These are phyloP conservation scores for Apodemia duryi DNA, from an alignment of 2,888 invertebrate species.

Conservation along the genomic window DNA sequence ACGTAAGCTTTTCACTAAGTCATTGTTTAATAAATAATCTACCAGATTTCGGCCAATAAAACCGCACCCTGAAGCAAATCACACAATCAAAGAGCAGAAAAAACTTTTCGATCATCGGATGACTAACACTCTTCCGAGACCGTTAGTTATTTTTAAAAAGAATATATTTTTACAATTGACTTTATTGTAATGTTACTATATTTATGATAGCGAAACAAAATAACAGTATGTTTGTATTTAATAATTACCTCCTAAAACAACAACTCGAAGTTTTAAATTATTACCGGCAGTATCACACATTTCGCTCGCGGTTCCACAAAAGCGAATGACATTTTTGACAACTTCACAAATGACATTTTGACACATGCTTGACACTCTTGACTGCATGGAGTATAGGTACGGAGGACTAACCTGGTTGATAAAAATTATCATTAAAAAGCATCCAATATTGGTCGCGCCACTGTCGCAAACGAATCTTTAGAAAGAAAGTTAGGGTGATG, in stretches of 20 bases:
- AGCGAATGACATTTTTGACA: conserved; percentile 37
- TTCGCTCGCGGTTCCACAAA: conserved; percentile 53
- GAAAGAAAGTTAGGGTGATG: too few relatives aligned
- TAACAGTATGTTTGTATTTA: background rate
- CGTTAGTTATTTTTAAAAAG: conserved; percentile 54
- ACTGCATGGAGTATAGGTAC: too few relatives aligned
- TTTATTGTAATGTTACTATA: background rate
- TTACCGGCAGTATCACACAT: conserved; percentile 69
- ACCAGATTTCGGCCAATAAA: conserved; percentile 95
- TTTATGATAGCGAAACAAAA: background rate
- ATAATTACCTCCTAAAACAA: conserved; percentile 70
- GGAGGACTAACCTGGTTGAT: too few relatives aligned
- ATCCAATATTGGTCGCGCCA: too few relatives aligned
- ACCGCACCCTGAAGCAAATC: conserved; percentile 87
- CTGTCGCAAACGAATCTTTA: too few relatives aligned
- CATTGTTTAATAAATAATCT: conserved; percentile 87
- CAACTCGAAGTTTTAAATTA: conserved; percentile 68
- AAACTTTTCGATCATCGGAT: conserved; percentile 47
- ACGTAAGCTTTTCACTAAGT: conserved; percentile 85
- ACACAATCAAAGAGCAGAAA: conserved; percentile 40
- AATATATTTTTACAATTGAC: background rate
- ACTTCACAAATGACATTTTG: conserved; percentile 21
- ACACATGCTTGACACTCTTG: conserved; percentile 20
- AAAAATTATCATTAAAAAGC: too few relatives aligned
- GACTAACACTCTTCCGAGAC: conserved; percentile 63